Evolutionary conservation across 92 coral and sea anemone species (phyloP).

Genomic region (Chrysogorgia sp.): DNA sequence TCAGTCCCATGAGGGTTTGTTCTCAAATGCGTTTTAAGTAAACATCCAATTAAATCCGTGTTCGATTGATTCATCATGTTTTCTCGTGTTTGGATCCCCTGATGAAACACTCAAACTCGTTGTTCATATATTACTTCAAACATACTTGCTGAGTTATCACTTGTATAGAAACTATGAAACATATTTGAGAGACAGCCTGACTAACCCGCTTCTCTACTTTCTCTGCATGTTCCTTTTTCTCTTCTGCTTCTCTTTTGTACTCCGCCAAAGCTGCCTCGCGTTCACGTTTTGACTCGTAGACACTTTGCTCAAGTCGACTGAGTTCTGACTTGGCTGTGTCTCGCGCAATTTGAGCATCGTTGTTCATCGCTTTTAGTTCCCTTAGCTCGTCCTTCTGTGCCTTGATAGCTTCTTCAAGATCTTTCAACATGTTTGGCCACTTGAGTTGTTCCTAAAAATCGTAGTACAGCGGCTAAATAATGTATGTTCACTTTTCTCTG

Average conservation of each 20-base stretch:
- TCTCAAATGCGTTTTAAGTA: too few relatives aligned
- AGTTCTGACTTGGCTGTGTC: constrained; percentile 99
- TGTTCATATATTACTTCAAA: too few relatives aligned
- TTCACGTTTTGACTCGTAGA: constrained; percentile 92
- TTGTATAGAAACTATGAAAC: background rate
- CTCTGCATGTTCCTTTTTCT: constrained; percentile 98
- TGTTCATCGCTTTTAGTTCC: constrained; percentile 90
- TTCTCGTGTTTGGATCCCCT: too few relatives aligned
- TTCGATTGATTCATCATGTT: too few relatives aligned
- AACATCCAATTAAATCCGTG: too few relatives aligned
- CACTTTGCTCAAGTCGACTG: constrained; percentile 89
- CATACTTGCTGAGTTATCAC: too few relatives aligned
- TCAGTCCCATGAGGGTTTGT: too few relatives aligned
- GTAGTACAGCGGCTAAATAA: too few relatives aligned
- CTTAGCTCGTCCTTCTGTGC: constrained; percentile 86
- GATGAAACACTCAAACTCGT: too few relatives aligned
- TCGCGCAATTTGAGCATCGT: constrained; percentile 96
- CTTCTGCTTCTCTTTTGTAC: constrained; percentile 98
- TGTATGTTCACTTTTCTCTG: too few relatives aligned
- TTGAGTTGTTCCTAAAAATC: constrained; percentile 72
- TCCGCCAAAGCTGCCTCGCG: constrained; percentile 92
- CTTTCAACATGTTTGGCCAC: constrained; percentile 96
- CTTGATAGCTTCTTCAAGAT: constrained; percentile 80
- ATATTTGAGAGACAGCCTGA: background rate
- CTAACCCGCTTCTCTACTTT: constrained; percentile 97